Conservation (phyloP, 2,888 invertebrate genomes). For the Thysanoteuthis rhombus region DNA sequence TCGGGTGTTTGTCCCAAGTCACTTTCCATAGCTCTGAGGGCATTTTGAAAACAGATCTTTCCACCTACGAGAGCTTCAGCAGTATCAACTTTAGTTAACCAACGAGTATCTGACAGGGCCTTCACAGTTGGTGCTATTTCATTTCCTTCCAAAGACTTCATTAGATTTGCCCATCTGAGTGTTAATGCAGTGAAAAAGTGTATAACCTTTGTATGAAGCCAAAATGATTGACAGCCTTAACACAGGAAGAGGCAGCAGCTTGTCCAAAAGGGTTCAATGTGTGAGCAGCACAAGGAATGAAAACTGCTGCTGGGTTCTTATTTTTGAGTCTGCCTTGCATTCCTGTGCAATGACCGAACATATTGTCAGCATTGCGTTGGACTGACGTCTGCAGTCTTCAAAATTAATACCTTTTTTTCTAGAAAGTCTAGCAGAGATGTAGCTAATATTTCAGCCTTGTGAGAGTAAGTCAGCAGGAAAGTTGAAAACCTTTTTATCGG, state of each 20-base stretch:
- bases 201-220: neutral
- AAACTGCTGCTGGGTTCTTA: neutral
- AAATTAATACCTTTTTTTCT: constrained; percentile 13
- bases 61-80: neutral
- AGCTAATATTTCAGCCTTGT: no score
- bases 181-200: neutral
- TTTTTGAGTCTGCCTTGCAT: neutral
- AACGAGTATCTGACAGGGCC: neutral
- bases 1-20: neutral
- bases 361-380: neutral
- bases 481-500: neutral
- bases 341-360: neutral
- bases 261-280: neutral
- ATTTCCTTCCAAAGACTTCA: constrained; percentile 21
- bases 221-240: neutral
- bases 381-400: neutral
- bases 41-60: neutral
- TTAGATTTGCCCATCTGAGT: constrained; percentile 16
- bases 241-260: neutral
- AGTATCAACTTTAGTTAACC: neutral
- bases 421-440: neutral
- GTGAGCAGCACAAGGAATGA: neutral
- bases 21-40: neutral
- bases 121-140: neutral
- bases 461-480: neutral